Percentiles rank a stretch among this genome's conserved stretches.
These are phyloP conservation scores for Philhelius pedissequus DNA, from an alignment of 2,888 invertebrate genomes.

Conservation along the genomic window DNA sequence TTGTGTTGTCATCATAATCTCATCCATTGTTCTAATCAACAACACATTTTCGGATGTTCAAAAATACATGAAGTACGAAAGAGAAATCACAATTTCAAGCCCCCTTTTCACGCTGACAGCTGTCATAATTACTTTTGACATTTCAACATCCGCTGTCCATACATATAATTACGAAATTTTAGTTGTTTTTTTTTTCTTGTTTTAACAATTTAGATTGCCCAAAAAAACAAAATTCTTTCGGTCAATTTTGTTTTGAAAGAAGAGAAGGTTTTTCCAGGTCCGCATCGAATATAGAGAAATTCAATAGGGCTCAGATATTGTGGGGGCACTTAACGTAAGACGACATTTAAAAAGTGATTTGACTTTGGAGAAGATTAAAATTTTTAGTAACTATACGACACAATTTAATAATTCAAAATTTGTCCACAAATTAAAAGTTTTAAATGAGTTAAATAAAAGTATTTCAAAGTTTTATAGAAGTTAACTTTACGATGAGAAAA, in stretches of 20 bases:
- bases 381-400: too few relatives aligned
- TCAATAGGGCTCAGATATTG: background rate
- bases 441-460: too few relatives aligned
- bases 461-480: too few relatives aligned
- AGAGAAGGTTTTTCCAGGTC: background rate
- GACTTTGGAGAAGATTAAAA: too few relatives aligned
- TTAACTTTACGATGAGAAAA: too few relatives aligned
- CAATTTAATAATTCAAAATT: too few relatives aligned
- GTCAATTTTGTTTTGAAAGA: constrained; percentile 32
- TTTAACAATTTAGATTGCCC: constrained; percentile 15
- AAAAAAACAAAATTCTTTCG: constrained; percentile 29
- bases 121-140: constrained; percentile 79
- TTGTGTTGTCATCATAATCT: constrained; percentile 31
- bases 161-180: constrained; percentile 52
- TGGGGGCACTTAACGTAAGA: background rate
- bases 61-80: background rate
- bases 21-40: constrained; percentile 65
- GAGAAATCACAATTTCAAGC: constrained; percentile 42
- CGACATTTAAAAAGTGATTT: too few relatives aligned
- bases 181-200: background rate
- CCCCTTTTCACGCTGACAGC: constrained; percentile 75
- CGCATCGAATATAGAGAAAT: background rate
- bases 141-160: constrained; percentile 70
- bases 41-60: constrained; percentile 37
- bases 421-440: too few relatives aligned